Evolutionary conservation across 2,797 vertebrate genomes (phyloP).

Genomic region (Parauchenoglanis ngamensis): DNA sequence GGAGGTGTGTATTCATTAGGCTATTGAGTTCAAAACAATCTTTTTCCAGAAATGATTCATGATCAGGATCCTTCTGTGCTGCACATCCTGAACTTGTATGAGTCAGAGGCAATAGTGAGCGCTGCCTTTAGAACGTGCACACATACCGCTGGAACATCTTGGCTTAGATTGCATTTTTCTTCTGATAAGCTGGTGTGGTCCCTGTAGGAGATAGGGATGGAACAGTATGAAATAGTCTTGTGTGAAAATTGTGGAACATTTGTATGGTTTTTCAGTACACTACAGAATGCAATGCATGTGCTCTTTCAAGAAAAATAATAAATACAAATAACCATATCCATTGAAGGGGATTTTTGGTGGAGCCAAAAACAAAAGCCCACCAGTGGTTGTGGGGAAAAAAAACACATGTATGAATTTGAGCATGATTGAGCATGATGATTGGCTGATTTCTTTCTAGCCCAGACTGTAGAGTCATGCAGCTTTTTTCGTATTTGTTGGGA

Average conservation of each 20-base stretch:
- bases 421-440: background rate
- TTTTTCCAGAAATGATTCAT: no score
- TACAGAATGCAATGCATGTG: background rate
- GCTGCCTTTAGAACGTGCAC: background rate
- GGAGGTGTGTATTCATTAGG: no score
- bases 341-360: background rate
- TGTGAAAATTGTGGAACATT: background rate
- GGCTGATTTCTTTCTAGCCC: background rate
- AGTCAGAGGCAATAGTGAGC: constrained; percentile 5
- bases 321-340: background rate
- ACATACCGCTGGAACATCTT: background rate
- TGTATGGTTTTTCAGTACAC: no score
- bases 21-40: no score
- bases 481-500: no score
- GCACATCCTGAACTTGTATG: background rate
- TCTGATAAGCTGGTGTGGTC: no score
- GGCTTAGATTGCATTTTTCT: background rate
- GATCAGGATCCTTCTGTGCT: background rate
- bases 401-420: background rate
- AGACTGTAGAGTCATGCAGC: background rate
- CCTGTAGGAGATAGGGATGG: background rate
- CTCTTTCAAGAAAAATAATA: background rate
- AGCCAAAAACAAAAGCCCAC: background rate
- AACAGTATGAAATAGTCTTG: background rate
- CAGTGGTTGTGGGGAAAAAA: background rate